These are phyloP conservation scores for Ctenicera cuprea DNA, from an alignment of 2,888 invertebrate species.

Conservation along the genomic window DNA sequence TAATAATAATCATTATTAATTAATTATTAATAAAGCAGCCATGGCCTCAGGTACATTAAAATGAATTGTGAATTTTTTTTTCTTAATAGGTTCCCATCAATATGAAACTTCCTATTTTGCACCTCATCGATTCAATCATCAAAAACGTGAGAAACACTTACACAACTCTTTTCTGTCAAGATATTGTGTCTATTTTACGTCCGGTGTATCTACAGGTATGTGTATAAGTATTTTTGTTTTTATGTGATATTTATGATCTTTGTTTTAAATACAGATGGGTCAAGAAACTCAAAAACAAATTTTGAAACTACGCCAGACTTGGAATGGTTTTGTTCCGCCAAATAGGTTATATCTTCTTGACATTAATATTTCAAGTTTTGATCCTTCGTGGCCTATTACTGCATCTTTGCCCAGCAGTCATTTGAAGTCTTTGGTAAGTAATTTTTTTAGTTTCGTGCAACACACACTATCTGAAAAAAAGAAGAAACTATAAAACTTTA, in stretches of 20 bases:
- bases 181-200: slow-evolving; percentile 95
- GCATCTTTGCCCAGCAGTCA: slow-evolving; percentile 77
- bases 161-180: slow-evolving; percentile 90
- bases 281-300: slow-evolving; percentile 93
- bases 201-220: slow-evolving; percentile 96
- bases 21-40: too few species aligned
- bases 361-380: slow-evolving; percentile 89
- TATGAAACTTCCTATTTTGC: slow-evolving; percentile 96
- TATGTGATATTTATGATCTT: background rate
- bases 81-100: slow-evolving; percentile 89
- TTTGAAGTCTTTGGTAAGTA: too few species aligned
- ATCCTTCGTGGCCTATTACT: slow-evolving; percentile 97
- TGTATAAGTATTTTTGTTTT: slow-evolving; percentile 53
- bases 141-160: slow-evolving; percentile 97
- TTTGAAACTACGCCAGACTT: slow-evolving; percentile 96
- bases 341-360: slow-evolving; percentile 93
- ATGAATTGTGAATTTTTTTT: too few species aligned
- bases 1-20: too few species aligned
- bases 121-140: slow-evolving; percentile 99
- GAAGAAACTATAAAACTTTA: too few species aligned
- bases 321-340: slow-evolving; percentile 94
- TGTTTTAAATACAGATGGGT: slow-evolving; percentile 82
- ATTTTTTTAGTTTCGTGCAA: slow-evolving; percentile 47
- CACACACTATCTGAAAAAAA: too few species aligned
- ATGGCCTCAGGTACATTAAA: too few species aligned